Conservation (phyloP, 2,113 vertebrate genomes). For the Xiphophorus hellerii region DNA sequence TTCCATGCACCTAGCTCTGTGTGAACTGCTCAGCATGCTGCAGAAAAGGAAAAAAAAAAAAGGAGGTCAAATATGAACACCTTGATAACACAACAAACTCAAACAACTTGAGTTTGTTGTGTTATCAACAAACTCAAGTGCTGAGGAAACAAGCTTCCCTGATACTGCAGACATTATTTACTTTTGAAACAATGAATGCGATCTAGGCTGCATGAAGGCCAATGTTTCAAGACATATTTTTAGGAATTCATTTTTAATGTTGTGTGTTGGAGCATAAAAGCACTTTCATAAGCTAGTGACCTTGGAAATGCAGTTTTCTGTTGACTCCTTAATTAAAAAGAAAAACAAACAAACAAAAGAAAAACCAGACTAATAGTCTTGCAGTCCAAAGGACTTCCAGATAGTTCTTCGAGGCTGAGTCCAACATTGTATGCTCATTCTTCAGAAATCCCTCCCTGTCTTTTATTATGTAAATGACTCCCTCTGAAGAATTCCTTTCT, state of each 20-base stretch:
- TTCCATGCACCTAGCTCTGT: slow-evolving; percentile 39
- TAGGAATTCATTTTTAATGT: slow-evolving; percentile 61
- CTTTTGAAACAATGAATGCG: slow-evolving; percentile 21
- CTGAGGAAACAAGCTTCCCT: slow-evolving; percentile 25
- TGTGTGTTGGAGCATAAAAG: slow-evolving; percentile 24
- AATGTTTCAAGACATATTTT: slow-evolving; percentile 44
- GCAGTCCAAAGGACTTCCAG: not conserved
- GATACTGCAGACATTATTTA: slow-evolving; percentile 17
- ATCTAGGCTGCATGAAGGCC: slow-evolving; percentile 14
- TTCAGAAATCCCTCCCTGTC: not conserved
- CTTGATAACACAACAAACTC: not conserved
- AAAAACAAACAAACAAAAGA: no score
- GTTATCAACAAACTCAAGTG: slow-evolving; percentile 50
- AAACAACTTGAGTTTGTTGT: not conserved
- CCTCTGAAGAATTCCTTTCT: not conserved
- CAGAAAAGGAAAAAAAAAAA: not conserved
- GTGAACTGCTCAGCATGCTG: slow-evolving; percentile 48
- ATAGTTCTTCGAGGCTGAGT: not conserved
- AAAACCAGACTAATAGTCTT: not conserved
- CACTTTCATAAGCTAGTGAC: slow-evolving; percentile 20
- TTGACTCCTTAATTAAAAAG: not conserved
- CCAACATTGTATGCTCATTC: slow-evolving; percentile 3
- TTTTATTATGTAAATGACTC: not conserved
- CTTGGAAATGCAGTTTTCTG: not conserved
- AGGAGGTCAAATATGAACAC: slow-evolving; percentile 66